These are phyloP conservation scores for Notolepis coatsorum DNA, from an alignment of 2,797 vertebrate species.

Conservation along the genomic window DNA sequence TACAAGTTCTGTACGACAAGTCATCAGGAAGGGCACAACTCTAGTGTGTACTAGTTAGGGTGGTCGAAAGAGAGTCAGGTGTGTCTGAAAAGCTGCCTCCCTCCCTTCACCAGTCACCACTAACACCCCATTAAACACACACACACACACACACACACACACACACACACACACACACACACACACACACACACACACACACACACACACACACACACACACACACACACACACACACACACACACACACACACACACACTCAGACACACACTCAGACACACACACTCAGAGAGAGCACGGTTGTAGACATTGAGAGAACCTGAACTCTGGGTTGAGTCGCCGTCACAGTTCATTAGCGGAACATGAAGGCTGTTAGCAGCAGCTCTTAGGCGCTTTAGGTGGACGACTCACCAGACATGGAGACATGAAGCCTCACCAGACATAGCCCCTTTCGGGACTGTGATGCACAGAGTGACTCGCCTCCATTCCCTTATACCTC, in stretches of 20 bases:
- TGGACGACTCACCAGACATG: slow-evolving; percentile 64
- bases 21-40: too few relatives aligned
- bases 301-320: slow-evolving; percentile 55
- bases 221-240: slow-evolving; percentile 12
- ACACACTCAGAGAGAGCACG: not conserved
- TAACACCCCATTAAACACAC: slow-evolving; percentile 33
- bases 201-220: slow-evolving; percentile 13
- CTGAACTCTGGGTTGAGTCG: slow-evolving; percentile 57
- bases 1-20: too few relatives aligned
- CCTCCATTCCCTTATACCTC: too few relatives aligned
- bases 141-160: too few relatives aligned
- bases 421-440: too few relatives aligned
- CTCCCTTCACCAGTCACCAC: not conserved
- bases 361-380: slow-evolving; percentile 59
- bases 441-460: too few relatives aligned
- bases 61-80: slow-evolving; percentile 33
- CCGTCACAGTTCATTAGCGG: slow-evolving; percentile 72
- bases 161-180: too few relatives aligned
- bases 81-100: slow-evolving; percentile 25
- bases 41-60: too few relatives aligned
- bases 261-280: not conserved
- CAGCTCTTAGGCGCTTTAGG: slow-evolving; percentile 62
- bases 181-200: not conserved
- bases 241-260: not conserved
- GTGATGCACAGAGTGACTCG: too few relatives aligned